Evolutionary conservation across 2,113 vertebrate genomes (phyloP).

Genomic region (Xiphophorus couchianus): DNA sequence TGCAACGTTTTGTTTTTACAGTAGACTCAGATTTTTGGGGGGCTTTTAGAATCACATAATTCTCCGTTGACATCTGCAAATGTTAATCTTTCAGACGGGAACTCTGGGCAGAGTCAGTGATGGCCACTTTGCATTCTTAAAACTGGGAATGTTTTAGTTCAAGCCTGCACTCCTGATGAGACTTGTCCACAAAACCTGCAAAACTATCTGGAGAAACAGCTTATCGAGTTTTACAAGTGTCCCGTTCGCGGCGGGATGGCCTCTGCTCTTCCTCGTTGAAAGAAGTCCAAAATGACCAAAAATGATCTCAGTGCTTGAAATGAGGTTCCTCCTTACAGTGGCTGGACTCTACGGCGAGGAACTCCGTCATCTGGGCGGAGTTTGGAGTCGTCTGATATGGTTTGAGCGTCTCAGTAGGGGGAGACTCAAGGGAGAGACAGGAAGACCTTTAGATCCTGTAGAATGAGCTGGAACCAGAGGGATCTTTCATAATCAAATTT

Average conservation of each 20-base stretch:
- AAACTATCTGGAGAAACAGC: too few species aligned
- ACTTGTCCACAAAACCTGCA: background rate
- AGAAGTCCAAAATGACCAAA: background rate
- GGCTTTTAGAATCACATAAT: background rate
- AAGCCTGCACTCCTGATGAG: background rate
- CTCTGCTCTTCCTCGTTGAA: background rate
- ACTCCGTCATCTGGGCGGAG: too few species aligned
- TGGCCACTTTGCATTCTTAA: background rate
- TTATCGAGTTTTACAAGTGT: background rate
- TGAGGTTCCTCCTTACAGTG: too few species aligned
- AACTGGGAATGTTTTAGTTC: background rate
- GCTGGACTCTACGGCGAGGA: too few species aligned
- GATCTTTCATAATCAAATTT: too few species aligned
- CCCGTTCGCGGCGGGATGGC: too few species aligned
- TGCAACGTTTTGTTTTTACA: background rate
- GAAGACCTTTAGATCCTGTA: too few species aligned
- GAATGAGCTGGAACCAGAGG: too few species aligned
- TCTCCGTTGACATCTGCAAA: too few species aligned
- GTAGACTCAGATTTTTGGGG: background rate
- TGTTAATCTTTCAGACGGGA: background rate
- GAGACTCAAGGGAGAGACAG: background rate
- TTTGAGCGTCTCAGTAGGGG: background rate
- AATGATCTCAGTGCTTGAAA: too few species aligned
- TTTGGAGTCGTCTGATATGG: background rate
- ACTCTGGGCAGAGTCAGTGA: background rate